Evolutionary conservation across 2,888 invertebrate species (phyloP).

Genomic region (Cerastoderma edule): DNA sequence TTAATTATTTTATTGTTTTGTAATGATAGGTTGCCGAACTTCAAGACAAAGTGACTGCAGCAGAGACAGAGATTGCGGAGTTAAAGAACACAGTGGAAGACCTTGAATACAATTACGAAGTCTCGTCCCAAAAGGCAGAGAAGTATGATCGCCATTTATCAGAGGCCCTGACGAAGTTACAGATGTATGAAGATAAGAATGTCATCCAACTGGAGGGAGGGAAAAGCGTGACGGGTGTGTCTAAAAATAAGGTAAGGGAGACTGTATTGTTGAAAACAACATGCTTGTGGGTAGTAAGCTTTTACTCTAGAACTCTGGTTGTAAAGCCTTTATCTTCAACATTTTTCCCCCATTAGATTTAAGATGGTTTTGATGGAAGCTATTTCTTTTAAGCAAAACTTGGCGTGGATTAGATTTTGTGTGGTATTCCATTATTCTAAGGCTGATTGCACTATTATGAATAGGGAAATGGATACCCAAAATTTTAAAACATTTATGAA

Average conservation of each 20-base stretch:
- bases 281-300: too few relatives aligned
- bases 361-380: too few relatives aligned
- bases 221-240: constrained; percentile 79
- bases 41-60: constrained; percentile 89
- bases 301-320: too few relatives aligned
- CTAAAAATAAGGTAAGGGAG: constrained; percentile 81
- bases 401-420: too few relatives aligned
- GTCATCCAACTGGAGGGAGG: constrained; percentile 77
- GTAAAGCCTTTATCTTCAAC: too few relatives aligned
- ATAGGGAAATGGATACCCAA: too few relatives aligned
- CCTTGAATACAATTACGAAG: constrained; percentile 88
- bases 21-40: constrained; percentile 86
- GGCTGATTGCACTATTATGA: too few relatives aligned
- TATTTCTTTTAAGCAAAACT: too few relatives aligned
- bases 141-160: constrained; percentile 96
- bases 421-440: too few relatives aligned
- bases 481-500: too few relatives aligned
- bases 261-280: neutral
- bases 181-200: constrained; percentile 80
- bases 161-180: constrained; percentile 94
- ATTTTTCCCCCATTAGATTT: too few relatives aligned
- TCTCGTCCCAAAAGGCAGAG: constrained; percentile 90
- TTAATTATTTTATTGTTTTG: too few relatives aligned
- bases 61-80: constrained; percentile 97
- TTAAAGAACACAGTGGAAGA: constrained; percentile 98